phyloP scores from a whole-genome alignment of 1,140 invertebrate species.

The Drosophila obscura region DNA sequence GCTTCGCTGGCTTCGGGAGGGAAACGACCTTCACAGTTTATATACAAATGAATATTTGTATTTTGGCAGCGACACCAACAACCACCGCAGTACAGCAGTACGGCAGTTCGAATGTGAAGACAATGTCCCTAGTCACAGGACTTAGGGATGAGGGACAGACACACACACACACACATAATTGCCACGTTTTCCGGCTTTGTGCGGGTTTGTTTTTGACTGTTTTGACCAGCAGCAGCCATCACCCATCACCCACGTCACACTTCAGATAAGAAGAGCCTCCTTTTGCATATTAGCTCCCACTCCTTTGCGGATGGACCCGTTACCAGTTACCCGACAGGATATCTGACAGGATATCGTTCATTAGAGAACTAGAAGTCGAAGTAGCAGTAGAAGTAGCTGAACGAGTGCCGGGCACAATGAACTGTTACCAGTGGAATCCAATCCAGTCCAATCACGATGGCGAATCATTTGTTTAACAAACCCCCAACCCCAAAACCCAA shows the following conservation, averaged over 20 bases:
- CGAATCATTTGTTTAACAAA: slow-evolving; percentile 37
- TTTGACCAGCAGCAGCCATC: slow-evolving; percentile 9
- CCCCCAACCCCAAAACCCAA: neutral
- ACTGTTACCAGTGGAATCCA: slow-evolving; percentile 21
- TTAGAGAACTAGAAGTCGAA: slow-evolving; percentile 48
- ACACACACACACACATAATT: slow-evolving; percentile 51
- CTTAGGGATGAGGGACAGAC: neutral
- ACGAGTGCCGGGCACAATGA: slow-evolving; percentile 6
- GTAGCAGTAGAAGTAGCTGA: neutral
- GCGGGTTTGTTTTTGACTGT: slow-evolving; percentile 40
- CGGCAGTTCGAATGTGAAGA: slow-evolving; percentile 11
- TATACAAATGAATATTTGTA: slow-evolving; percentile 57
- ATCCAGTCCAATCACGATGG: slow-evolving; percentile 8
- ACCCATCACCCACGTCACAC: slow-evolving; percentile 28
- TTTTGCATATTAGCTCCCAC: slow-evolving; percentile 36
- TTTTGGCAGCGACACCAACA: slow-evolving; percentile 35
- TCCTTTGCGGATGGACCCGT: slow-evolving; percentile 4
- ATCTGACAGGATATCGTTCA: slow-evolving; percentile 63
- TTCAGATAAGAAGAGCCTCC: slow-evolving; percentile 37
- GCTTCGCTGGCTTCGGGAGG: slow-evolving; percentile 48
- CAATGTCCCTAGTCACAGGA: slow-evolving; percentile 18
- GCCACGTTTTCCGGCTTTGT: slow-evolving; percentile 59
- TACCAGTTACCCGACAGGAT: slow-evolving; percentile 44
- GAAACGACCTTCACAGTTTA: slow-evolving; percentile 55
- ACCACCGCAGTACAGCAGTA: neutral